Evolutionary conservation across 2,888 invertebrate genomes (phyloP).

Genomic region (Noctua janthina): DNA sequence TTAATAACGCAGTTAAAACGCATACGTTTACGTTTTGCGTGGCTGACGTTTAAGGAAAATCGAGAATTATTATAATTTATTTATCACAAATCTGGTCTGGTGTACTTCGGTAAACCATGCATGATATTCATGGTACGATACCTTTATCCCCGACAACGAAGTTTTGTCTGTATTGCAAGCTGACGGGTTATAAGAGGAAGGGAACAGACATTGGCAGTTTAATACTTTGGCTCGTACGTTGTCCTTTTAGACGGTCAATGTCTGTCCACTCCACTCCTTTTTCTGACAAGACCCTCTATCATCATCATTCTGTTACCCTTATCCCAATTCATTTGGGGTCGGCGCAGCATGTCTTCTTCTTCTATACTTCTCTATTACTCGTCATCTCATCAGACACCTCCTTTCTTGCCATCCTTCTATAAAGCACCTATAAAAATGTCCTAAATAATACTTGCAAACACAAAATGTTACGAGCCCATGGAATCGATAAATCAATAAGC

Average conservation of each 20-base stretch:
- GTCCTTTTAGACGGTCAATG: neutral
- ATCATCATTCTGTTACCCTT: too few species aligned
- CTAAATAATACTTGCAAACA: neutral
- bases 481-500: conserved; percentile 76
- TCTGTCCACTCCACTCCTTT: neutral
- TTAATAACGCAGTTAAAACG: neutral
- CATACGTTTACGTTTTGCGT: neutral
- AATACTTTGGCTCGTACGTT: neutral
- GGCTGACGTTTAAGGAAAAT: neutral
- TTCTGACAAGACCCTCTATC: neutral
- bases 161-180: neutral
- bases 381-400: too few species aligned
- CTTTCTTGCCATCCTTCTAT: neutral
- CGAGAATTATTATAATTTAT: neutral
- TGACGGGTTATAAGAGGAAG: neutral
- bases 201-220: neutral
- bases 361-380: too few species aligned
- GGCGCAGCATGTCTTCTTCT: too few species aligned
- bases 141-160: neutral
- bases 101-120: neutral
- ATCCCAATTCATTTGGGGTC: too few species aligned
- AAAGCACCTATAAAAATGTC: neutral
- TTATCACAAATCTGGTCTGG: neutral
- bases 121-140: neutral
- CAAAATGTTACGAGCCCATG: conserved; percentile 72